Percentiles rank a stretch among this genome's conserved stretches.
Conservation (phyloP, 2,888 invertebrate species). For the Pediacus dermestoides region DNA sequence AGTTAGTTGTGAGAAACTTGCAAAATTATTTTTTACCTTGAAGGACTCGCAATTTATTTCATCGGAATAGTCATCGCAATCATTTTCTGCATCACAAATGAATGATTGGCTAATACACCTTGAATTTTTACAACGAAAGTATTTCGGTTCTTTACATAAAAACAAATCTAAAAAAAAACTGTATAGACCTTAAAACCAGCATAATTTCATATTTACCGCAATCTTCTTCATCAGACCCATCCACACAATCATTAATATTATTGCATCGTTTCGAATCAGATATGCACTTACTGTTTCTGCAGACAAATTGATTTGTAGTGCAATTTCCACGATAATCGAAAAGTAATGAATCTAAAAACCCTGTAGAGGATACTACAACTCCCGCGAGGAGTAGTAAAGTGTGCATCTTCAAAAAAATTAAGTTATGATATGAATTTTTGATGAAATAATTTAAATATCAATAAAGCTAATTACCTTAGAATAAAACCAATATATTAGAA, state of each 20-base stretch:
- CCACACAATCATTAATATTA: conserved; percentile 33
- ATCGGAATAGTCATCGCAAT: conserved; percentile 49
- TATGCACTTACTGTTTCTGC: conserved; percentile 33
- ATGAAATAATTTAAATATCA: background rate
- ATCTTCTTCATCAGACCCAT: conserved; percentile 37
- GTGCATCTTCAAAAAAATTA: conserved; percentile 20
- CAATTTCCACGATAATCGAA: conserved; percentile 22
- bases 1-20: too few species aligned
- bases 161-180: conserved; percentile 35
- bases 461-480: background rate
- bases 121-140: conserved; percentile 43
- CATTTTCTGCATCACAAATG: conserved; percentile 46
- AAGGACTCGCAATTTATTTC: conserved; percentile 42
- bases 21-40: conserved; percentile 21
- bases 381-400: conserved; percentile 21
- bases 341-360: conserved; percentile 22
- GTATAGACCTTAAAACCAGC: too few species aligned
- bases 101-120: conserved; percentile 43
- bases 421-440: background rate
- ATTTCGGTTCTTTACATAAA: conserved; percentile 38
- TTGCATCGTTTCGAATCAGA: conserved; percentile 30
- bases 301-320: conserved; percentile 29
- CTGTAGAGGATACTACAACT: conserved; percentile 19
- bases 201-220: too few species aligned
- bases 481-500: conserved; percentile 1